Evolutionary conservation across 1,140 invertebrate genomes (phyloP).

Genomic region (Schlechtendalia chinensis): DNA sequence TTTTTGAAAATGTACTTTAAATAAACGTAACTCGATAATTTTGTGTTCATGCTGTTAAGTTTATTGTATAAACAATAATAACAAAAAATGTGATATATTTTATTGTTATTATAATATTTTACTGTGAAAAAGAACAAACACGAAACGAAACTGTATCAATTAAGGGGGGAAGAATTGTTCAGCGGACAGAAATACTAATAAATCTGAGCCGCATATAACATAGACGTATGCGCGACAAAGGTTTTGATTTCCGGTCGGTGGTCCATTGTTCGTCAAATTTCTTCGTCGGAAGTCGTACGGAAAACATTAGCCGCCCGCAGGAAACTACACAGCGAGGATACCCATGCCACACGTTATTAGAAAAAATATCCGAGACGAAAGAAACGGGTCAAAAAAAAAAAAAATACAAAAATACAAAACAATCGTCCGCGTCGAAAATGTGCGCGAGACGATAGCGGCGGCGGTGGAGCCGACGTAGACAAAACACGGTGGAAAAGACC

Average conservation of each 20-base stretch:
- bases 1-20: too few species aligned
- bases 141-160: too few species aligned
- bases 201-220: neutral
- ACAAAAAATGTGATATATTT: too few species aligned
- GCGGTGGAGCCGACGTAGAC: slow-evolving; percentile 8
- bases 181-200: too few species aligned
- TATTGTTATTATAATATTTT: too few species aligned
- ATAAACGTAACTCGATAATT: too few species aligned
- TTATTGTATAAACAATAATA: too few species aligned
- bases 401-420: neutral
- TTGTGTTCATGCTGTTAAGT: too few species aligned
- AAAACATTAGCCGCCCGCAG: neutral
- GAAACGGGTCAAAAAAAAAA: neutral
- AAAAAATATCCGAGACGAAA: neutral
- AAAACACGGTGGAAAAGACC: neutral
- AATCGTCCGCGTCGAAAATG: neutral
- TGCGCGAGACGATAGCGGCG: neutral
- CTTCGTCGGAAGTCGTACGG: neutral
- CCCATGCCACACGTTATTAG: too few species aligned
- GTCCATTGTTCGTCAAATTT: neutral
- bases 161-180: too few species aligned
- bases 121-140: too few species aligned
- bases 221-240: neutral
- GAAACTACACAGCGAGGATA: neutral
- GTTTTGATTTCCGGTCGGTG: neutral